Evolutionary conservation across 1,140 invertebrate genomes (phyloP).

Genomic region (Drosophila ohnishii): DNA sequence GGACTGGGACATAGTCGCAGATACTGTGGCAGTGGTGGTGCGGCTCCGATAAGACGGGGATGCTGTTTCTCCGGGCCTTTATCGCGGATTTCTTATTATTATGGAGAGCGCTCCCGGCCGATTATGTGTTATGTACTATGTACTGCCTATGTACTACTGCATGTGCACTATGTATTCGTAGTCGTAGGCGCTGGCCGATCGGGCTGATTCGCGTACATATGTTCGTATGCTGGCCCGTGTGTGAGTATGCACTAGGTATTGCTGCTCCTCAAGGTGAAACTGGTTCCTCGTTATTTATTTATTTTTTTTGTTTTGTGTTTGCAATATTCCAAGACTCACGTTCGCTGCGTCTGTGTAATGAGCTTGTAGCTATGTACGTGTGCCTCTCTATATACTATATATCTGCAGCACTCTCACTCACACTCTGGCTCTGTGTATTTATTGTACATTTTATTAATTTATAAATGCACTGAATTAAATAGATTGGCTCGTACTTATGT

Average conservation of each 20-base stretch:
- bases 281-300: slow-evolving; percentile 70
- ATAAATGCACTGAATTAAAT: slow-evolving; percentile 53
- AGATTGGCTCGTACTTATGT: slow-evolving; percentile 42
- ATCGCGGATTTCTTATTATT: slow-evolving; percentile 25
- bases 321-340: slow-evolving; percentile 79
- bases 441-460: slow-evolving; percentile 53
- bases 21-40: slow-evolving; percentile 31
- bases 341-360: slow-evolving; percentile 76
- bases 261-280: slow-evolving; percentile 74
- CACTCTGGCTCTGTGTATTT: slow-evolving; percentile 17
- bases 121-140: slow-evolving; percentile 18
- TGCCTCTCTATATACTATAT: slow-evolving; percentile 18
- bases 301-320: slow-evolving; percentile 67
- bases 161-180: slow-evolving; percentile 23
- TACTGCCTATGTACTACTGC: slow-evolving; percentile 22
- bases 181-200: slow-evolving; percentile 35
- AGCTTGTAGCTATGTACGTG: slow-evolving; percentile 46
- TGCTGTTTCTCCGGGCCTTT: slow-evolving; percentile 28
- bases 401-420: slow-evolving; percentile 31
- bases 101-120: slow-evolving; percentile 15
- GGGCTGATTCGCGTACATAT: slow-evolving; percentile 34
- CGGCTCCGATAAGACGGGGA: slow-evolving; percentile 20
- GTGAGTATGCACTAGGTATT: slow-evolving; percentile 54
- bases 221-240: slow-evolving; percentile 18
- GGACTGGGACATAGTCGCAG: slow-evolving; percentile 31